Base-by-base conservation (phyloP, 23 tunicate genomes). In the Trididemnum miniatum region DNA sequence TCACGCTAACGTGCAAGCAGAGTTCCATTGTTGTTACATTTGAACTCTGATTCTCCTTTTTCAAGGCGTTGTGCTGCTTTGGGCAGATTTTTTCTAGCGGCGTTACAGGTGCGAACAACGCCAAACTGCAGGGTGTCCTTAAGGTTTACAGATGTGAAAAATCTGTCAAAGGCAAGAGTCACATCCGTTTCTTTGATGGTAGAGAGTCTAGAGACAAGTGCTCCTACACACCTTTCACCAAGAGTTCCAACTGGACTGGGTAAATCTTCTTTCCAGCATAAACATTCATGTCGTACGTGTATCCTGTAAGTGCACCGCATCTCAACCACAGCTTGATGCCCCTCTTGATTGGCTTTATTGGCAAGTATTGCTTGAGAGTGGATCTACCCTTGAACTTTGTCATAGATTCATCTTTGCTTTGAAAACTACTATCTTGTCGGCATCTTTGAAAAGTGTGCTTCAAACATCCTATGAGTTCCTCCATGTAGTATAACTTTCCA, bases 151-250 rank as follows among this genome's bases (percentile, higher is more conserved):
- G 80, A 75, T 37, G 80, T 75, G 32, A 75, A 75, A 75, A 39
- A 75, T 25, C 63, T 40, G 63, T 75, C 80, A 49, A 75, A 75
- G 80, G 63, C 80, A 23, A 75, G 35, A 75, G 80, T 75, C 37
- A 69, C 76, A 69, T 34, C 76, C 39, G 39, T 34, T 31, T 69
- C 39, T 69, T 69, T 69, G 37, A 69, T 69, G 76, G 76, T 69
- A n/a, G n/a, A n/a, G n/a, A n/a, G n/a, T n/a, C n/a, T n/a, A 31
- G 76, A 69, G 37, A 9, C 76, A 31, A 69, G 76, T 69, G 37
- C 39, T 31, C 39, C 39, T 5, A 69, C 76, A 69, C 30, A 36
- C 39, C 76, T 69, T 69, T 69, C 76, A 69, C 76, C 76, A 69
- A 69, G 38, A 5, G 76, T 69, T 31, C 76, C 69, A 62, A 62